phyloP scores from a whole-genome alignment of 2,888 invertebrate genomes.

The Leptarthrus brevirostris region DNA sequence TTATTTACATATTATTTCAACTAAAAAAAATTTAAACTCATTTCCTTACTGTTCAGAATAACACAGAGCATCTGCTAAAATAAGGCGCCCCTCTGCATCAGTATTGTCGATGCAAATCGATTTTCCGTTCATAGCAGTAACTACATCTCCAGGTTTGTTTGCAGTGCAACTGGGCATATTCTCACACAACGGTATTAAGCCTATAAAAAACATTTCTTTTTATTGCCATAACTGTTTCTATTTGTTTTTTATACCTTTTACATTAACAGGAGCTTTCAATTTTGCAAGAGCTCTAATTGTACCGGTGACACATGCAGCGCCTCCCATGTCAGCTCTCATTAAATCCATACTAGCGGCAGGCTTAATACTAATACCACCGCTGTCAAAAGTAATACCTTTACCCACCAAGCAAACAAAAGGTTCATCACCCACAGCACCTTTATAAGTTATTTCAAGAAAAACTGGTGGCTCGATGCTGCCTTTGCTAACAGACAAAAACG shows the following conservation, averaged over 20 bases:
- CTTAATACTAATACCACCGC: constrained; percentile 80
- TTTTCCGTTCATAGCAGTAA: constrained; percentile 78
- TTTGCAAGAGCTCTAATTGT: constrained; percentile 75
- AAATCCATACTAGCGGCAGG: constrained; percentile 68
- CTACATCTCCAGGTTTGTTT: constrained; percentile 81
- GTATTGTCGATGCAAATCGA: constrained; percentile 79
- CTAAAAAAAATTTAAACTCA: neutral
- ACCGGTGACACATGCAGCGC: constrained; percentile 79
- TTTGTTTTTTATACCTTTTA: constrained; percentile 70
- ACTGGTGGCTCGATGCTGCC: constrained; percentile 80
- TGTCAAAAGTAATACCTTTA: constrained; percentile 75
- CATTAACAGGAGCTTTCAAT: constrained; percentile 76
- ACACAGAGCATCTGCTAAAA: constrained; percentile 79
- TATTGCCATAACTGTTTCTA: too few relatives aligned
- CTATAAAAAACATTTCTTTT: constrained; percentile 10
- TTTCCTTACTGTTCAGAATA: constrained; percentile 70
- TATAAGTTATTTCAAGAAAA: constrained; percentile 79
- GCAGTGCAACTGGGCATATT: constrained; percentile 81
- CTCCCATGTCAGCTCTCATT: constrained; percentile 86
- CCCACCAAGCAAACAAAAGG: constrained; percentile 78
- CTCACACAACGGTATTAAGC: constrained; percentile 79
- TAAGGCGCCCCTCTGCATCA: constrained; percentile 79
- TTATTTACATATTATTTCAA: constrained; percentile 62
- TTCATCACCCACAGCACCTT: constrained; percentile 65
- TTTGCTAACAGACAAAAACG: constrained; percentile 77